These are phyloP conservation scores for Lycocerus yunnanus DNA, from an alignment of 2,888 invertebrate genomes.

Conservation along the genomic window DNA sequence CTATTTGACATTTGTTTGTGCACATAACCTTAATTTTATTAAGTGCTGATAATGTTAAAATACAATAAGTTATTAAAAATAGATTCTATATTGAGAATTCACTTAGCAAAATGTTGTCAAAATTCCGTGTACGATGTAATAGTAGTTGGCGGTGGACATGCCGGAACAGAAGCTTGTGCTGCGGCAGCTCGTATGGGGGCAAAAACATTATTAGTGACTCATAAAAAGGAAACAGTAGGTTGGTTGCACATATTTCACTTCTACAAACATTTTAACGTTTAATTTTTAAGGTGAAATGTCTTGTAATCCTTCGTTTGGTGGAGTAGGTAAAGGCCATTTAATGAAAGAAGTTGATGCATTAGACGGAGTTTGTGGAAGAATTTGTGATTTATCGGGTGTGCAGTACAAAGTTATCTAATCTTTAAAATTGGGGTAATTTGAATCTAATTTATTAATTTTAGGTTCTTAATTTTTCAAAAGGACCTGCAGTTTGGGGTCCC, in stretches of 20 bases:
- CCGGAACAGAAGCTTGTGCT: constrained; percentile 85
- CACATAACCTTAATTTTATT: background rate
- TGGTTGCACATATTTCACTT: constrained; percentile 21
- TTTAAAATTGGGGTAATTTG: background rate
- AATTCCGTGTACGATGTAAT: constrained; percentile 68
- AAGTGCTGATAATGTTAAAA: background rate
- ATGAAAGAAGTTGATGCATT: constrained; percentile 87
- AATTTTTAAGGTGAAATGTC: constrained; percentile 80
- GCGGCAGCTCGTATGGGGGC: constrained; percentile 85
- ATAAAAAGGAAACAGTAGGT: constrained; percentile 82
- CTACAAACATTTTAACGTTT: background rate
- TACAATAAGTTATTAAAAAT: background rate
- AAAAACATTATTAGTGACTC: constrained; percentile 78
- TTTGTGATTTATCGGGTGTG: constrained; percentile 81
- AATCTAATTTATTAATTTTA: constrained; percentile 38
- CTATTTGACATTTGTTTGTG: background rate
- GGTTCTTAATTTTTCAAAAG: constrained; percentile 78
- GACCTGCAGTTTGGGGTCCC: constrained; percentile 89
- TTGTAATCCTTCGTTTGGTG: constrained; percentile 92
- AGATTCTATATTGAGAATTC: background rate
- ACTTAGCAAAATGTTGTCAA: constrained; percentile 1
- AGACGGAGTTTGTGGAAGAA: constrained; percentile 80
- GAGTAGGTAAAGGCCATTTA: constrained; percentile 88
- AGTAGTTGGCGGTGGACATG: constrained; percentile 90
- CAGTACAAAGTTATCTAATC: constrained; percentile 70